Percentiles rank a stretch among this genome's conserved stretches.
phyloP scores from a whole-genome alignment of 30 jellyfish, hydroid and myxozoan species.

The Turritopsis rubra region DNA sequence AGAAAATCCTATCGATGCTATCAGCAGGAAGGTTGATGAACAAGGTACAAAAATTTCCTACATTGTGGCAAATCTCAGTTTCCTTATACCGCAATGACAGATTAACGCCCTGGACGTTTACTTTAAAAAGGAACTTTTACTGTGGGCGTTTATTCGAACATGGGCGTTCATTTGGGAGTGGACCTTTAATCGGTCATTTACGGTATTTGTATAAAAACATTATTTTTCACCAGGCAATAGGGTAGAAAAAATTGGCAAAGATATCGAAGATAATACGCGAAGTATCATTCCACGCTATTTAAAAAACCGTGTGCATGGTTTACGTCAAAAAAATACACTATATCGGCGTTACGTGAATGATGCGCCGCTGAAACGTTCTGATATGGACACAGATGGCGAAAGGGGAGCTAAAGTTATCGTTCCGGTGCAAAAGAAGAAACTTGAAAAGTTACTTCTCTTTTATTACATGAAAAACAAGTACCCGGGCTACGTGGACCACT shows the following conservation, averaged over 20 bases:
- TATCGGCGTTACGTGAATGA: neutral
- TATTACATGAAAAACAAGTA: slow-evolving; percentile 44
- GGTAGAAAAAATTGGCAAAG: neutral
- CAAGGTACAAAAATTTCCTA: neutral
- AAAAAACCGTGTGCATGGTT: neutral
- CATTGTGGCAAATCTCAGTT: no score
- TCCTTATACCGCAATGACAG: no score
- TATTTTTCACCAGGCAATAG: neutral
- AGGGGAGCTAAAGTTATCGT: slow-evolving; percentile 47
- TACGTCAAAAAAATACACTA: neutral
- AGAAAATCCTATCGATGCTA: slow-evolving; percentile 5
- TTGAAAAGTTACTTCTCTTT: slow-evolving; percentile 50
- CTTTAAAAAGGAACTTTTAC: no score
- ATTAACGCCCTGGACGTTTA: no score
- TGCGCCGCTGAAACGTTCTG: neutral
- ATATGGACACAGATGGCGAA: neutral
- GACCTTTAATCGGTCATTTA: no score
- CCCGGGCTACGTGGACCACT: neutral
- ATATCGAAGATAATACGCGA: slow-evolving; percentile 1
- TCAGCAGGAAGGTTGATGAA: neutral
- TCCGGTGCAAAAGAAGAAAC: slow-evolving; percentile 54
- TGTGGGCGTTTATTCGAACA: no score
- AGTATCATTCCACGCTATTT: slow-evolving; percentile 1
- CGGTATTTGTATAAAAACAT: neutral
- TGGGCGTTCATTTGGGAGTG: no score